Percentiles rank a stretch among this genome's conserved stretches.
These are phyloP conservation scores for Cryptotis parvus DNA, from an alignment of 2,113 vertebrate genomes.

Conservation along the genomic window DNA sequence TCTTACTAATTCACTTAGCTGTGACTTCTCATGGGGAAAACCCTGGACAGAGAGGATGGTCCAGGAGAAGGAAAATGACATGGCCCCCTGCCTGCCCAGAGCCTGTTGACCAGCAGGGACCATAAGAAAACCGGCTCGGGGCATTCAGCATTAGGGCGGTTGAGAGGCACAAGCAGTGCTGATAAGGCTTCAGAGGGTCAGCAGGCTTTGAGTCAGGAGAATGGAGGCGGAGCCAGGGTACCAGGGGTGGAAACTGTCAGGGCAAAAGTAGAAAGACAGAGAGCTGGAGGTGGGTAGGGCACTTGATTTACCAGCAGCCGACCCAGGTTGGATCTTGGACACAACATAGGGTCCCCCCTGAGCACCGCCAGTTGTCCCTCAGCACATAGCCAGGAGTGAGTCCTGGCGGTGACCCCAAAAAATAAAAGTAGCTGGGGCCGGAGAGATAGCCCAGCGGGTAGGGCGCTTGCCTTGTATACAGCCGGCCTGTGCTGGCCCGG, in stretches of 20 bases:
- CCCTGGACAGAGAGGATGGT: not conserved
- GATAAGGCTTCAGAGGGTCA: constrained; percentile 39
- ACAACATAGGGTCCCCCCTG: too few relatives aligned
- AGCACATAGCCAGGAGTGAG: too few relatives aligned
- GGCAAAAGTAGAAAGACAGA: not conserved
- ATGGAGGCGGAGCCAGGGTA: not conserved
- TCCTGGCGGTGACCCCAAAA: too few relatives aligned
- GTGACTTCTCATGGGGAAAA: constrained; percentile 1
- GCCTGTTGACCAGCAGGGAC: not conserved
- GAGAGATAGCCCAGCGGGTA: too few relatives aligned
- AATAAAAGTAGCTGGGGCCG: too few relatives aligned
- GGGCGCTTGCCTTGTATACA: too few relatives aligned
- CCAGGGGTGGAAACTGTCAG: not conserved
- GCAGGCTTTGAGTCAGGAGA: not conserved
- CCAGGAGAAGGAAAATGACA: not conserved
- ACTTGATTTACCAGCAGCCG: too few relatives aligned
- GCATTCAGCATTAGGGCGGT: not conserved
- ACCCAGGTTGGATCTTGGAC: too few relatives aligned
- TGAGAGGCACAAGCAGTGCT: not conserved
- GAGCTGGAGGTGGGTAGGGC: not conserved
- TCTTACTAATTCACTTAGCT: not conserved
- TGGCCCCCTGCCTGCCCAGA: constrained; percentile 25
- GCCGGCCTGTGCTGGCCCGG: too few relatives aligned
- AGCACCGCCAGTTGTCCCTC: too few relatives aligned
- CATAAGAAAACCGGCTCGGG: constrained; percentile 6